phyloP scores from a whole-genome alignment of 1,140 invertebrate genomes.

The Megalonaias nervosa region DNA sequence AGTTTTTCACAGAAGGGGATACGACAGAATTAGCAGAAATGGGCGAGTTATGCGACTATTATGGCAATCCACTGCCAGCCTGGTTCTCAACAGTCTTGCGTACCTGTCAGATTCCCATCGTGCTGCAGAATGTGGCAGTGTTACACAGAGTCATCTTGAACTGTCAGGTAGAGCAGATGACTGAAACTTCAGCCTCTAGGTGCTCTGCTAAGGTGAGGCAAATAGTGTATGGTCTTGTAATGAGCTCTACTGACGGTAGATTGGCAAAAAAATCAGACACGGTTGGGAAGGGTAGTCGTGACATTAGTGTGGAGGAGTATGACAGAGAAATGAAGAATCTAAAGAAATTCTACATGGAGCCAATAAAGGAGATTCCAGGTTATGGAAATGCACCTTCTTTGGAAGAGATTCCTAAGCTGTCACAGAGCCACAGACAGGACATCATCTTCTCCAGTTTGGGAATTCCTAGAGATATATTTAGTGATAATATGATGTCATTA shows the following conservation, averaged over 20 bases:
- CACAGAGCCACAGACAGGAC: constrained; percentile 17
- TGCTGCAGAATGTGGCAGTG: constrained; percentile 80
- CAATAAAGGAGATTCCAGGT: constrained; percentile 40
- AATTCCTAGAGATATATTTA: constrained; percentile 33
- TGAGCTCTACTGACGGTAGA: constrained; percentile 12
- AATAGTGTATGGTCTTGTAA: constrained; percentile 79
- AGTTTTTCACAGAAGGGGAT: constrained; percentile 14
- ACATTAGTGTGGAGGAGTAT: constrained; percentile 65
- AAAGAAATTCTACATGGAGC: constrained; percentile 54
- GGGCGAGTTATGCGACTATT: constrained; percentile 33
- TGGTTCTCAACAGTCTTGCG: constrained; percentile 80
- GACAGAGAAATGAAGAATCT: constrained; percentile 58
- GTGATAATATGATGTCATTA: constrained; percentile 22
- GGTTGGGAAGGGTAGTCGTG: constrained; percentile 49
- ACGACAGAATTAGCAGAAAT: constrained; percentile 19
- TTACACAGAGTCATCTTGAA: constrained; percentile 79
- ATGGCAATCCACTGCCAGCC: constrained; percentile 68
- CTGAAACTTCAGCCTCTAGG: constrained; percentile 75
- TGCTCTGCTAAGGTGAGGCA: constrained; percentile 78
- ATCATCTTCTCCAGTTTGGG: constrained; percentile 50
- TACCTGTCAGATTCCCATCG: constrained; percentile 75
- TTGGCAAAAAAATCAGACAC: background rate
- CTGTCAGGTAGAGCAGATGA: constrained; percentile 83
- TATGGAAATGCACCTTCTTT: constrained; percentile 51
- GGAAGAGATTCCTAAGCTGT: constrained; percentile 42